Percentiles rank a stretch among this genome's conserved stretches.
Evolutionary conservation across 1,140 invertebrate species (phyloP).

Genomic region (Drosophila simulans): DNA sequence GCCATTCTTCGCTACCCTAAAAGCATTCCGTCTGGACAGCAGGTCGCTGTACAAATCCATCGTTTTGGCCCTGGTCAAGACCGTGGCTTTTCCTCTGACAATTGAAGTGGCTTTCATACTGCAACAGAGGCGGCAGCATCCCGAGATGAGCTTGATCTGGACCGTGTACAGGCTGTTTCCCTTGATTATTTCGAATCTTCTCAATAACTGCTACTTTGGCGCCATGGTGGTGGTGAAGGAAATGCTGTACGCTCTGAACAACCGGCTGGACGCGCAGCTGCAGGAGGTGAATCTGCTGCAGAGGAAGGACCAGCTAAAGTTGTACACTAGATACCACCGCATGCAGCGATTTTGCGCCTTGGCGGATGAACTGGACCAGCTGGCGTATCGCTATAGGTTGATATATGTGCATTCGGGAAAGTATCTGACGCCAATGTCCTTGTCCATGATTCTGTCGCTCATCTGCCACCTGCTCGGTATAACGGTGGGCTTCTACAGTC

Average conservation of each 20-base stretch:
- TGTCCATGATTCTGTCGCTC: constrained; percentile 66
- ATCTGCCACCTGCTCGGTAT: constrained; percentile 76
- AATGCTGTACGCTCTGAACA: constrained; percentile 57
- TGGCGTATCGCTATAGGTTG: constrained; percentile 48
- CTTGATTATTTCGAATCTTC: constrained; percentile 61
- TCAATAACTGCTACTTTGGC: constrained; percentile 73
- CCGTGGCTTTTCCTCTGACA: constrained; percentile 52
- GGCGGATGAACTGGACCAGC: constrained; percentile 66
- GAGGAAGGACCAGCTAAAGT: constrained; percentile 21
- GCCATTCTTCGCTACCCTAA: constrained; percentile 53
- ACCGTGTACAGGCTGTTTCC: constrained; percentile 66
- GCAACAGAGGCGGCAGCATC: constrained; percentile 53
- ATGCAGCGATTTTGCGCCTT: constrained; percentile 65
- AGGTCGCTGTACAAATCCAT: constrained; percentile 37
- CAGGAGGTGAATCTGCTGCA: constrained; percentile 66
- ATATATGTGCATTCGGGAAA: constrained; percentile 47
- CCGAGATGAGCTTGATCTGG: constrained; percentile 49
- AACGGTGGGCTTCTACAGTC: constrained; percentile 65
- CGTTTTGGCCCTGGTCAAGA: constrained; percentile 47
- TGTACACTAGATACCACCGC: constrained; percentile 62
- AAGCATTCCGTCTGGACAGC: constrained; percentile 35
- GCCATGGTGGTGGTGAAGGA: constrained; percentile 60
- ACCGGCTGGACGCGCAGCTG: constrained; percentile 29
- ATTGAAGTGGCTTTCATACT: constrained; percentile 57
- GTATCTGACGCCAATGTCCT: constrained; percentile 57